Evolutionary conservation across 2,797 vertebrate species (phyloP).

Genomic region (Morelia viridis): DNA sequence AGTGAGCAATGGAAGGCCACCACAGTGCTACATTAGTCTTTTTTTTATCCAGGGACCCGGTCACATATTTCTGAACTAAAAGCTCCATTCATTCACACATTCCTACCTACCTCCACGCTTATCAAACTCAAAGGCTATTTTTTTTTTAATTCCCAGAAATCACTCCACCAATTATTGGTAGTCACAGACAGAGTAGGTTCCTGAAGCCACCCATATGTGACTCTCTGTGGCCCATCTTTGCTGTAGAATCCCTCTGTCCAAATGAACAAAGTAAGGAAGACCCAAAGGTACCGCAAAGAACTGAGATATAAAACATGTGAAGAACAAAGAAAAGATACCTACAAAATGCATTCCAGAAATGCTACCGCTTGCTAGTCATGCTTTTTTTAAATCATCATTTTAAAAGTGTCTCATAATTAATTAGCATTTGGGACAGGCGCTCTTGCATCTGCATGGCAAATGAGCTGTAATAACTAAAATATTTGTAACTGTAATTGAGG

Average conservation of each 20-base stretch:
- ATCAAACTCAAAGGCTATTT: background rate
- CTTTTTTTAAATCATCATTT: background rate
- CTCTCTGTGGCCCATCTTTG: background rate
- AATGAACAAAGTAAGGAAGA: background rate
- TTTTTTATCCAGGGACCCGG: background rate
- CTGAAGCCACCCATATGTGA: background rate
- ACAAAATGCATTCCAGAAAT: background rate
- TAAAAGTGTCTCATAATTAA: background rate
- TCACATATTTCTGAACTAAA: background rate
- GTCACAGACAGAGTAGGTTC: background rate
- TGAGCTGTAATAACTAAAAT: background rate
- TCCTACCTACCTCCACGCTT: background rate
- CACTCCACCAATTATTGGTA: background rate
- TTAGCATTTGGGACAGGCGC: background rate
- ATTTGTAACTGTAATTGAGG: slow-evolving; percentile 11
- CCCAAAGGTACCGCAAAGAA: background rate
- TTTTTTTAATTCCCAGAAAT: background rate
- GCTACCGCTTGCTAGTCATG: background rate
- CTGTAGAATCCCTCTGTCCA: background rate
- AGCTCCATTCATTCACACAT: background rate
- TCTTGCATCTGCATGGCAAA: background rate
- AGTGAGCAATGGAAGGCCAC: background rate
- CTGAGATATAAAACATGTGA: background rate
- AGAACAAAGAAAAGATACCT: background rate
- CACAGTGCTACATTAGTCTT: background rate